A percentile compares a stretch with the other conserved stretches of the same genome.
Conservation (phyloP, 1,140 invertebrate species). For the Sminthurides bifidus region DNA sequence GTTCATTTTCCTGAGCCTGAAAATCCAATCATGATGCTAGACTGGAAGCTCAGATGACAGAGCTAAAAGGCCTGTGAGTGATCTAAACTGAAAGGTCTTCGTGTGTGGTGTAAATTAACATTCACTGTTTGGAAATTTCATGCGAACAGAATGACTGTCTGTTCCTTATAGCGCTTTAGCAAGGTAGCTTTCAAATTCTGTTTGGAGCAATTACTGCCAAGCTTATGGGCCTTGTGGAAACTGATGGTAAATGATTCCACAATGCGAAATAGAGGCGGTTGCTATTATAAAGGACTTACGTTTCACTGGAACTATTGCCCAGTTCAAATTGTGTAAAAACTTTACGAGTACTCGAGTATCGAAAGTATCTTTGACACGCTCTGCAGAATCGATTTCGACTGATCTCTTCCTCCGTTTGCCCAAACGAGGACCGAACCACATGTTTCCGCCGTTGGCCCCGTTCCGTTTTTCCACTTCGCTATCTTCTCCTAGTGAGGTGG, state of each 20-base stretch:
- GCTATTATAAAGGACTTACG: conserved; percentile 7
- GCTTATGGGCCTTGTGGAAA: too few species aligned
- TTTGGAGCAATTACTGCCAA: too few species aligned
- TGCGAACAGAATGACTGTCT: too few species aligned
- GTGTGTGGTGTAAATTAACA: too few species aligned
- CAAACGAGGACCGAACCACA: conserved; percentile 32
- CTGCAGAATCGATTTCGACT: conserved; percentile 1
- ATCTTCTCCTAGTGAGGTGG: background rate
- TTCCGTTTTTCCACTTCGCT: conserved; percentile 22
- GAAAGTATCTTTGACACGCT: conserved; percentile 6
- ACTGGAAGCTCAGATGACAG: too few species aligned
- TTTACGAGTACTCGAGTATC: conserved; percentile 27
- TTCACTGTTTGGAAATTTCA: too few species aligned
- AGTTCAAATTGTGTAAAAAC: conserved; percentile 29
- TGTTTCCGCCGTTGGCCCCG: conserved; percentile 13
- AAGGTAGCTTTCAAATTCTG: too few species aligned
- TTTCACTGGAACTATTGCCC: conserved; percentile 32
- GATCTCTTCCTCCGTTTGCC: conserved; percentile 26
- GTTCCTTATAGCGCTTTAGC: too few species aligned
- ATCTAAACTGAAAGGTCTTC: too few species aligned
- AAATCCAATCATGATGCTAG: too few species aligned
- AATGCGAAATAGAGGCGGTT: background rate
- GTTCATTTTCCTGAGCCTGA: too few species aligned
- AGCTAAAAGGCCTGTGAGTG: too few species aligned
- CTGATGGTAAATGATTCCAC: background rate